phyloP scores from a whole-genome alignment of 2,888 invertebrate species.

The Oligia strigilis region DNA sequence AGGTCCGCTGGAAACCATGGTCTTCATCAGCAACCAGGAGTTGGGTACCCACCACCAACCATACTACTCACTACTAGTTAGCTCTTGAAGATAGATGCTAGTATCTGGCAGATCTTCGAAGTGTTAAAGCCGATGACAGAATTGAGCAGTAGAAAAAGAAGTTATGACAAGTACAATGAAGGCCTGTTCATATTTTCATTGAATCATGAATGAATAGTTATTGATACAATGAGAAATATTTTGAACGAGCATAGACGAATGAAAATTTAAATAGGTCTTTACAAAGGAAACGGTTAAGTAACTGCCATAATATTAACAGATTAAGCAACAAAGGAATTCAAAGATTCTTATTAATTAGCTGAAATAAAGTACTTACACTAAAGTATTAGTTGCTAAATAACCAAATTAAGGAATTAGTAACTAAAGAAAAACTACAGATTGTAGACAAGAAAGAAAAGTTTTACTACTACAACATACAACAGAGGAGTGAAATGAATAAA shows the following conservation, averaged over 20 bases:
- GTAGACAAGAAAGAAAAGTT: conserved; percentile 6
- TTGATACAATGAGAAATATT: background rate
- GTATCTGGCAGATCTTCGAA: conserved; percentile 5
- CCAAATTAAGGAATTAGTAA: background rate
- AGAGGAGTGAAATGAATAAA: background rate
- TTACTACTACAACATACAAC: background rate
- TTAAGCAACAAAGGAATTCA: background rate
- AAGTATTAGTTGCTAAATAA: conserved; percentile 9
- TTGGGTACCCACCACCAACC: conserved; percentile 70
- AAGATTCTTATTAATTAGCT: background rate
- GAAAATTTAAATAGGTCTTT: conserved; percentile 16
- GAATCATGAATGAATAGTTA: background rate
- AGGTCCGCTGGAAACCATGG: conserved; percentile 85
- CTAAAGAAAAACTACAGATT: conserved; percentile 17
- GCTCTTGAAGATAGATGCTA: conserved; percentile 17
- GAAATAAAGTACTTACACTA: conserved; percentile 1
- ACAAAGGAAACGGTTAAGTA: background rate
- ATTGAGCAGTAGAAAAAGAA: background rate
- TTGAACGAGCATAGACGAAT: background rate
- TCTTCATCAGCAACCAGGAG: conserved; percentile 76
- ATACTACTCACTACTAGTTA: conserved; percentile 55
- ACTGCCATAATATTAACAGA: background rate
- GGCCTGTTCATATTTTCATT: conserved; percentile 7
- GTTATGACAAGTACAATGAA: background rate
- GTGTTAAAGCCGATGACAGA: conserved; percentile 16